Base-by-base conservation (phyloP, 1,140 invertebrate genomes). In the Drosophila ironensis region DNA sequence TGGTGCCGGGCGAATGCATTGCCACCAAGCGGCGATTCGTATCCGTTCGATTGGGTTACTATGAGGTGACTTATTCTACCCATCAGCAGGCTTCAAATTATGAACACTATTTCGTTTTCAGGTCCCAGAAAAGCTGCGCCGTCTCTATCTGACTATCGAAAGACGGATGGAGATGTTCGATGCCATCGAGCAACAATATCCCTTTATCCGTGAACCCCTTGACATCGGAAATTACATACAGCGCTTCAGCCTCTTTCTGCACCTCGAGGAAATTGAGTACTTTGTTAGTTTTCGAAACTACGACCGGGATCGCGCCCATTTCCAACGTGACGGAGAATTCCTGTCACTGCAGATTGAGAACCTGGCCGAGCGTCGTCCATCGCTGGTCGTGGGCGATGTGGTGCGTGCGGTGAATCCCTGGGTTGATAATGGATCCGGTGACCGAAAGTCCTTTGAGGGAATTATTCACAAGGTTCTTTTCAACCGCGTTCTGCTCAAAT, bases 301-400 rank as follows among this genome's bases (percentile, higher is more conserved):
- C 89, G 93, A 96, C 88, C 92, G 94, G 64, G 89, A 93, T 28
- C 92, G 92, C 60, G 93, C 93, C 5, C 91, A 92, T 60, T 92
- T 98, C 67, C 91, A 91, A 47, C 91, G 78, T 4, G 91, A 89
- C 60, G 93, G 93, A 5, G 94, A 96, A 60, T 97, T 92, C 91
- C 90, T 98, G 4, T 91, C 91, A 8, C 88, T 98, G 45, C 92
- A 94, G 86, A 94, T 98, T 27, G 94, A 94, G 41, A 96, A 96
- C 51, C 90, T 98, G 7, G 92, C 93, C 42, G 97, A 98, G 89
- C 94, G 93, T 70, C 92, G 97, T 40, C 97, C 97, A 2, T 97
- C 96, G 1, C 87, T 98, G 4, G 92, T 97, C 28, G 80, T 94
- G 38, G 96, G 96, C 1, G 97, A 98, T 89, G 92, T 91, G 88